Evolutionary conservation across 2,113 vertebrate genomes (phyloP).

Genomic region (Stigmatopora argus): DNA sequence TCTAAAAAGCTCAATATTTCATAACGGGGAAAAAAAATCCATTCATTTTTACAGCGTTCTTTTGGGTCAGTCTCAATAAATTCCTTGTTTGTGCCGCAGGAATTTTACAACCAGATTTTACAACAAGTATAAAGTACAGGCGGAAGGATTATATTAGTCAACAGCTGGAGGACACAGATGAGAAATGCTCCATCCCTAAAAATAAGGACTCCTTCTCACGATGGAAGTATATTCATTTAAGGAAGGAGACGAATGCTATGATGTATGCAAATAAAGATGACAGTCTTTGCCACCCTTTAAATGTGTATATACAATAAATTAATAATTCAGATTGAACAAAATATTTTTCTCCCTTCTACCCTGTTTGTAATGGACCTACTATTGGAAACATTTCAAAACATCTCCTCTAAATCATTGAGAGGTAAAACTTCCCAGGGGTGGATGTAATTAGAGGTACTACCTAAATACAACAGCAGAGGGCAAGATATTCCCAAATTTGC

Average conservation of each 20-base stretch:
- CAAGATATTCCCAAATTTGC: slow-evolving; percentile 17
- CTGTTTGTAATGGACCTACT: no score
- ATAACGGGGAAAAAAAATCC: not conserved
- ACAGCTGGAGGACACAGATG: slow-evolving; percentile 57
- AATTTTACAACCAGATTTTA: slow-evolving; percentile 20
- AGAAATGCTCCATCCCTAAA: slow-evolving; percentile 17
- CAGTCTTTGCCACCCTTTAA: no score
- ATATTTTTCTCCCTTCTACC: no score
- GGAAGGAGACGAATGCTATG: no score
- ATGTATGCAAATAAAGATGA: no score
- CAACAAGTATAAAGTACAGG: slow-evolving; percentile 11
- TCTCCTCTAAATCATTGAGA: not conserved
- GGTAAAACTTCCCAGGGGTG: not conserved
- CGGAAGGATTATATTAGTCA: slow-evolving; percentile 6
- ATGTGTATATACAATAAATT: no score
- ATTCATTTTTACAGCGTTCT: not conserved
- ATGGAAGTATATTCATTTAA: slow-evolving; percentile 2
- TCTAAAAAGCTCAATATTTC: not conserved
- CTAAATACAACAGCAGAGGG: slow-evolving; percentile 51
- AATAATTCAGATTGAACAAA: no score
- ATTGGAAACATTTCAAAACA: not conserved
- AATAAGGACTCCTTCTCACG: slow-evolving; percentile 30
- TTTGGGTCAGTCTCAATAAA: not conserved
- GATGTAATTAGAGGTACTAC: slow-evolving; percentile 1
- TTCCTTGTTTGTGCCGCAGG: slow-evolving; percentile 6